Base-by-base conservation (phyloP, 2,113 vertebrate species). In the Sterna hirundo region DNA sequence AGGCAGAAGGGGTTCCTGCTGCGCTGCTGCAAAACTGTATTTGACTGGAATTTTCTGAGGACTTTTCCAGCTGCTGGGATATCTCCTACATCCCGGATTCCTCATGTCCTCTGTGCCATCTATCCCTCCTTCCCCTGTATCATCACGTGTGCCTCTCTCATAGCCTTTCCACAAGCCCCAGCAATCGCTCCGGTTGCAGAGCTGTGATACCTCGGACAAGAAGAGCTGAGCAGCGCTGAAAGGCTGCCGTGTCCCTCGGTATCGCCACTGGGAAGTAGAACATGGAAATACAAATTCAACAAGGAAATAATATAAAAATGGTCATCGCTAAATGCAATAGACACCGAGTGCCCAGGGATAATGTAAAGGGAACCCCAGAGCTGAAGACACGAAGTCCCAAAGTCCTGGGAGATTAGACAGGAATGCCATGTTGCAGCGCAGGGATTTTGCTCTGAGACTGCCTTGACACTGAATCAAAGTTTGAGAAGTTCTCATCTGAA, bases 31-130 rank as follows among this genome's bases (percentile, higher is more conserved):
- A 70, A 36, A 38, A 46, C 49, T 49, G 25, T 15, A 3, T 52
- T 47, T 83, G 46, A 9, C 21, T 65, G 60, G 62, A 83, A 36
- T 54, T 54, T 54, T 49, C 55, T 58, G 46, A 88, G 9, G 66
- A 70, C 42, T 34, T 62, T 69, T 81, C 42, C 80, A 54, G 22
- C 42, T 77, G 54, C 54, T 12, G 1, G 47, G 60, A 30, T 66
- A n/a, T 23, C 58, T 75, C 54, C n/a, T 46, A 5, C 0, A 0
- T 40, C n/a, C 47, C 29, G 0, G 0, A 17, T 61, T 34, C 60
- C 29, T 68, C 27, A 6, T 34, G 32, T 54, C 27, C 40, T 62
- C 36, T n/a, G 10, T 62, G 76, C 42, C 76, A 44, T 15, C 36
- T 25, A 21, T 47, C 68, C 54, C 29, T 46, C 49, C 58, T 83